Base-by-base conservation (phyloP, 2,797 vertebrate species). In the Pangasius macronema region DNA sequence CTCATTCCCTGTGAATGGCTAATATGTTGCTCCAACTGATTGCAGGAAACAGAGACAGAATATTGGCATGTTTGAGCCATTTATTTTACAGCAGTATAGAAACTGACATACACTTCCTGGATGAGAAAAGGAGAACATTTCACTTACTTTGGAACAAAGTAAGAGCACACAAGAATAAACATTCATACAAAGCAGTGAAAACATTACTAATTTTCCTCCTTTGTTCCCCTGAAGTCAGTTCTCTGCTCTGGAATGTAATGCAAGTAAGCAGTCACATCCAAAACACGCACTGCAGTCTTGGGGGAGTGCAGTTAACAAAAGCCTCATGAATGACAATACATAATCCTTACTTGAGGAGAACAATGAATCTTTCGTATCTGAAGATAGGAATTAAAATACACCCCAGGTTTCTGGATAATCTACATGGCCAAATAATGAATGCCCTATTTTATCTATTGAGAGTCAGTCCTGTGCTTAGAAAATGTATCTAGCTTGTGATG, bases 321-420 rank as follows among this genome's bases (percentile, higher is more conserved):
- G 22, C 7, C 57, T 42, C 36, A 82, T 46, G 57, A 82, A 82
- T 61, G 39, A 63, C 79, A 63, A 82, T 82, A 82, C 24, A 9
- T 13, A 42, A 42, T 82, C 36, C 24, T 46, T 46, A 42, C n/a
- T 63, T 46, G n/a, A 42, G 7, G 6, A 63, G 57, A 42, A 82
- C 79, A 63, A 82, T 63, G 57, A 61, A 82, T 24, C 24, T 42
- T 61, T 81, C 33, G 1, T 63, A 46, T 63, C 36, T n/a, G 16
- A 63, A 63, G 57, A 10, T 24, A 18, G 7, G 57, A 82, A 82
- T n/a, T 63, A 18, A 61, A 63, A 82, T n/a, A 63, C 6, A 55
- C 76, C 30, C n/a, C 76, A 22, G 24, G 57, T 22, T 68, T 67
- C 57, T 42, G 55, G 10, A 81, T 61, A 33, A 65, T 42, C 57